Evolutionary conservation across 2,888 invertebrate genomes (phyloP).

Genomic region (Drosophila nigricruria): DNA sequence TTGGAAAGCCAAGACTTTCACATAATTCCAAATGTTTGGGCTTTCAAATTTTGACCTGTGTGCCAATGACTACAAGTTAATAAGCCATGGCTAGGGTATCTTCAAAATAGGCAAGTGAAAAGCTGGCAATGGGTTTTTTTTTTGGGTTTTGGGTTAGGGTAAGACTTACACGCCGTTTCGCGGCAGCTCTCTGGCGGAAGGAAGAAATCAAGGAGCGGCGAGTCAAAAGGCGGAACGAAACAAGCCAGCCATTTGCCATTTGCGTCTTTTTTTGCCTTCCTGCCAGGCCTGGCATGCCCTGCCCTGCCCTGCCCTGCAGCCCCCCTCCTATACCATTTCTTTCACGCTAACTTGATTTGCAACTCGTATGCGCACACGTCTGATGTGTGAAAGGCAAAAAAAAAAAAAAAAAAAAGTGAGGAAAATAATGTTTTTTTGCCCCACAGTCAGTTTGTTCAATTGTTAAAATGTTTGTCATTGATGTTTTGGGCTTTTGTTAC

Average conservation of each 20-base stretch:
- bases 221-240: slow-evolving; percentile 67
- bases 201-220: slow-evolving; percentile 77
- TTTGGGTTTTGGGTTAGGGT: slow-evolving; percentile 8
- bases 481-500: slow-evolving; percentile 62
- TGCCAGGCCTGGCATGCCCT: neutral
- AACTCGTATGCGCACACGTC: slow-evolving; percentile 51
- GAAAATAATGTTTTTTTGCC: slow-evolving; percentile 20
- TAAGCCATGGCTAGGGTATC: slow-evolving; percentile 31
- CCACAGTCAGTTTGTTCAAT: slow-evolving; percentile 59
- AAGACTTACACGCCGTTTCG: slow-evolving; percentile 44
- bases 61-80: neutral
- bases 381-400: slow-evolving; percentile 20
- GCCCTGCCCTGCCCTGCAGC: neutral
- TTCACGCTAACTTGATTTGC: slow-evolving; percentile 75
- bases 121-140: slow-evolving; percentile 33
- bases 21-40: neutral
- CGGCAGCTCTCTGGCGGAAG: slow-evolving; percentile 60
- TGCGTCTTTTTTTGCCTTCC: slow-evolving; percentile 36
- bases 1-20: neutral
- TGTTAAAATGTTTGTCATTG: slow-evolving; percentile 71
- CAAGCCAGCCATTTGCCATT: slow-evolving; percentile 72
- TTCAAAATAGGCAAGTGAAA: slow-evolving; percentile 11
- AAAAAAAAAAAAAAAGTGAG: slow-evolving; percentile 17
- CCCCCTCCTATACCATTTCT: neutral
- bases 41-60: neutral